Evolutionary conservation across 1,140 invertebrate species (phyloP), one percentile per base, ranked within the genome.

Genomic region (Aculops lycopersici): DNA sequence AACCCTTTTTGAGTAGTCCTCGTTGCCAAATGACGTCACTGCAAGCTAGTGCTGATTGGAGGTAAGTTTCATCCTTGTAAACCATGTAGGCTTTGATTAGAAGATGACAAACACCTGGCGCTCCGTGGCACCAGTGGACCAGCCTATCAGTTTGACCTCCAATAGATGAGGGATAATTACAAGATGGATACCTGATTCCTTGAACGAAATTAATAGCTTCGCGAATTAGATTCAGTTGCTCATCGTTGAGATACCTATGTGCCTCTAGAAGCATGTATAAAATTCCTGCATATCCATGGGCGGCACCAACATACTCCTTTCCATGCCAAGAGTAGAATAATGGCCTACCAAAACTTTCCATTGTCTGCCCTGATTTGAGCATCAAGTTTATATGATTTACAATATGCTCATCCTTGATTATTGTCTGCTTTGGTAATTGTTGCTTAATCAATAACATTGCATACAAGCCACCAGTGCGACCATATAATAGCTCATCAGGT

Each of bases 101-200:
- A 41, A 81, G 58, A 50, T 72, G 66, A 14, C 79, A 62, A 58
- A 77, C 72, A 15, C 80, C 81, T 36, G 83, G 75, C 17, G 80
- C 76, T 14, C 84, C 84, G 55, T 90, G 81, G 62, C 83, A 90
- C 83, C 83, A 92, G 47, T 90, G 83, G 2, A 90, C 69, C 35
- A 88, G 62, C 55, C 66, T 68, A 52, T 88, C 78, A n/a, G 50
- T 49, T 57, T 21, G 58, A 58, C 47, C 66, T 72, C 65, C 67
- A 1, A 73, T 39, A 0, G 79, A 83, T 0, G 79, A 84, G 3
- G 74, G 74, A 18, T 18, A 18, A 53, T 88, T 88, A 2, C 74
- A 74, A 47, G 72, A 73, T n/a, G 65, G 53, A 54, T 64, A 74
- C 49, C 62, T 59, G 31, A 65, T 44, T n/a, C 49, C 54, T 4